These are phyloP conservation scores for Rostratula benghalensis DNA, from an alignment of 2,113 vertebrate species.

Conservation along the genomic window DNA sequence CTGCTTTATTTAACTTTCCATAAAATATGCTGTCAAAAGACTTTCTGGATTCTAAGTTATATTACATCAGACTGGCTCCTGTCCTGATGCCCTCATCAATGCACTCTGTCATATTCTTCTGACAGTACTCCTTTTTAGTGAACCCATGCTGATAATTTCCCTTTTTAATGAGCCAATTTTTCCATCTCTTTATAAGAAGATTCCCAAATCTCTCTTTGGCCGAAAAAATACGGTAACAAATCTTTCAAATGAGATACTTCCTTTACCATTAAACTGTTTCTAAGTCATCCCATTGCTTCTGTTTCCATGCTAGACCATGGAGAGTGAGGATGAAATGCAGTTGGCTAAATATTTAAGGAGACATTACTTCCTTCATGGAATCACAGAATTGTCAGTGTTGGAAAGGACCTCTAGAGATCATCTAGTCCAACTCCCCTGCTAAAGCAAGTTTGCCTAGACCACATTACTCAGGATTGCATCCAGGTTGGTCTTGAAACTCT, in stretches of 20 bases:
- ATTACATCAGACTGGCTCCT: slow-evolving; percentile 51
- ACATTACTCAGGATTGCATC: too few relatives aligned
- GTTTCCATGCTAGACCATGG: not conserved
- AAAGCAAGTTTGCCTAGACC: too few relatives aligned
- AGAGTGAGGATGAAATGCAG: not conserved
- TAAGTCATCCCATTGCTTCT: not conserved
- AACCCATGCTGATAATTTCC: slow-evolving; percentile 23
- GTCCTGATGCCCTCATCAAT: slow-evolving; percentile 16
- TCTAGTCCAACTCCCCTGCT: too few relatives aligned
- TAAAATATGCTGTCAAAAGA: slow-evolving; percentile 56
- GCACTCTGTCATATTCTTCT: slow-evolving; percentile 36
- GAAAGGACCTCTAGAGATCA: too few relatives aligned
- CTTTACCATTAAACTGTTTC: not conserved
- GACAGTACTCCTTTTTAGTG: slow-evolving; percentile 34
- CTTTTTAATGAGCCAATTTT: slow-evolving; percentile 35
- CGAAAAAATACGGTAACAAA: not conserved
- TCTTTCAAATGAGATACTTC: not conserved
- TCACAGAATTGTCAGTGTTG: too few relatives aligned
- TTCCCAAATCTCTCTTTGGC: not conserved
- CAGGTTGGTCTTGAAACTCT: too few relatives aligned
- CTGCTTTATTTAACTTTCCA: slow-evolving; percentile 63
- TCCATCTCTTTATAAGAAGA: not conserved
- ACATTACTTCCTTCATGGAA: not conserved
- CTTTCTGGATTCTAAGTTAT: slow-evolving; percentile 42
- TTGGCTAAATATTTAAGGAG: not conserved